Conservation (phyloP, 2,888 invertebrate genomes). For the Pelosia muscerda region DNA sequence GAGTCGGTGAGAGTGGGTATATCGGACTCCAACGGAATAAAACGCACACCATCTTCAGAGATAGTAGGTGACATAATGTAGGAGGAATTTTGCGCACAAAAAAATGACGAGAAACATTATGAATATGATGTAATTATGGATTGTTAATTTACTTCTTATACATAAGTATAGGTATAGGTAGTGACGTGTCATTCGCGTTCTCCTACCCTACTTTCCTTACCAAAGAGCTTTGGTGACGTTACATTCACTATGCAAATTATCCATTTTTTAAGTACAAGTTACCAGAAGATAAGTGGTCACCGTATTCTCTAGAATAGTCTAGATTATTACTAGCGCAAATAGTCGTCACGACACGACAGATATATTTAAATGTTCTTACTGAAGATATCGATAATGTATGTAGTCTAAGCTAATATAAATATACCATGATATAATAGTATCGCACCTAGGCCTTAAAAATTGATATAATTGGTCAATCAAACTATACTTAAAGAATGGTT, state of each 20-base stretch:
- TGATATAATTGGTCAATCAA: neutral
- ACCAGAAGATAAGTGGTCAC: neutral
- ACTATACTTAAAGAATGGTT: neutral
- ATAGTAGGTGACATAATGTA: too few relatives aligned
- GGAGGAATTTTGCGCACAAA: too few relatives aligned
- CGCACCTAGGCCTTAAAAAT: neutral
- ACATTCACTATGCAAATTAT: neutral
- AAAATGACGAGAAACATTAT: too few relatives aligned
- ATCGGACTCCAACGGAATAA: too few relatives aligned
- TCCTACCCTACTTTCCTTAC: neutral
- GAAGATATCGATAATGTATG: too few relatives aligned
- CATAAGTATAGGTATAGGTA: too few relatives aligned
- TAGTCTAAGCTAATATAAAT: neutral
- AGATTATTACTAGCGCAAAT: neutral
- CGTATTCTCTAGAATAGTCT: neutral
- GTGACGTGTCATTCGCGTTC: neutral
- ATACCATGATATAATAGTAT: neutral
- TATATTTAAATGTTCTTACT: neutral
- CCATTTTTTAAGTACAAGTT: neutral
- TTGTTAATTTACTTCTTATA: too few relatives aligned
- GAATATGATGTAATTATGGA: too few relatives aligned
- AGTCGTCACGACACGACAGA: too few relatives aligned
- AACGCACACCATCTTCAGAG: too few relatives aligned
- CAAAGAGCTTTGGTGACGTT: neutral
- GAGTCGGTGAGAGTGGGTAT: too few relatives aligned